Conservation (phyloP, 2,797 vertebrate genomes). For the Paguma larvata region DNA sequence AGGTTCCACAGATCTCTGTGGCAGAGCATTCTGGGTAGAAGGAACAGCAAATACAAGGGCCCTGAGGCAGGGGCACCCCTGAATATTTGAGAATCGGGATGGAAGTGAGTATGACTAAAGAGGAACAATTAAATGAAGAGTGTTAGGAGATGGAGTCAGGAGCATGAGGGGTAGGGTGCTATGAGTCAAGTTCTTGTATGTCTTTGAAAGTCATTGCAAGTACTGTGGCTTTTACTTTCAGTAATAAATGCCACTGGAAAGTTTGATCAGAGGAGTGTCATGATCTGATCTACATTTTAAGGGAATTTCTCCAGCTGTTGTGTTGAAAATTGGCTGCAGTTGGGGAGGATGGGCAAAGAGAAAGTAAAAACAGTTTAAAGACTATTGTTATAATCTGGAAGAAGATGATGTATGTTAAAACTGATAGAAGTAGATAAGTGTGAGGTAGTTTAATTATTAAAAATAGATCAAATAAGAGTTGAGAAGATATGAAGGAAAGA, state of each 20-base stretch:
- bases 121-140: neutral
- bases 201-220: neutral
- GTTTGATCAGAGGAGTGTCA: neutral
- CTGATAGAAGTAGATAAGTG: neutral
- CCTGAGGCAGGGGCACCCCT: neutral
- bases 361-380: neutral
- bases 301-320: neutral
- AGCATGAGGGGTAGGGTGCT: neutral
- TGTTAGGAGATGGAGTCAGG: neutral
- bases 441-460: neutral
- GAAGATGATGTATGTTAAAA: neutral
- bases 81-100: neutral
- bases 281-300: neutral
- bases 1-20: neutral
- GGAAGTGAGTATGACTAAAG: neutral
- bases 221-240: neutral
- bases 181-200: neutral
- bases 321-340: neutral
- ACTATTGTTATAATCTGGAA: neutral
- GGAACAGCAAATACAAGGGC: neutral
- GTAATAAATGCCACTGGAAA: neutral
- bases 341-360: neutral
- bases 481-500: neutral
- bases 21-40: neutral
- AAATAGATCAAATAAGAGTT: neutral